Conservation (phyloP, 1,140 invertebrate species). For the Eriocheir sinensis region DNA sequence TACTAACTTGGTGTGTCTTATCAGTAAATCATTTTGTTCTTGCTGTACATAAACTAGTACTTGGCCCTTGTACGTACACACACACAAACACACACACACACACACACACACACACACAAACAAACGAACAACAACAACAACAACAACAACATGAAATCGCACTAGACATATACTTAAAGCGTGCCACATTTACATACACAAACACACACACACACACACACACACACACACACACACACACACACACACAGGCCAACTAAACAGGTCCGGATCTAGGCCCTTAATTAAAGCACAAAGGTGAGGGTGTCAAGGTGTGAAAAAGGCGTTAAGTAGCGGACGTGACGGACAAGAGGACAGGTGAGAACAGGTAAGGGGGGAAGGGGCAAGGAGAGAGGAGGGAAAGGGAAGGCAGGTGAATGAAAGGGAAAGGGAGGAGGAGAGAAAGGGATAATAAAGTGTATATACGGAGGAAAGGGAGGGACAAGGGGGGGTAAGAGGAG, state of each 20-base stretch:
- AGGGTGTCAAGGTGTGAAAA: neutral
- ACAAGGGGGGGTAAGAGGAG: no score
- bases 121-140: no score
- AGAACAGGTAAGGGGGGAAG: no score
- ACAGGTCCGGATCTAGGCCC: neutral
- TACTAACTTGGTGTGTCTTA: no score
- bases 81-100: no score
- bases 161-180: neutral
- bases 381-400: neutral
- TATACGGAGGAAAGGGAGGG: no score
- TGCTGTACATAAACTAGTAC: no score
- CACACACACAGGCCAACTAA: no score
- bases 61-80: no score
- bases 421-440: neutral
- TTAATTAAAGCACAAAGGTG: neutral
- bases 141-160: no score
- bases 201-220: constrained; percentile 13
- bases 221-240: constrained; percentile 18
- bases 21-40: no score
- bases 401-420: neutral
- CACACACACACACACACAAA: neutral
- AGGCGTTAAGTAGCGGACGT: neutral
- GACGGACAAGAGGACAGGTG: neutral
- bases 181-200: neutral
- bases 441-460: no score